A percentile compares a stretch with the other conserved stretches of the same genome.
These are phyloP conservation scores for Cydia strobilella DNA, from an alignment of 1,140 invertebrate species.

Conservation along the genomic window DNA sequence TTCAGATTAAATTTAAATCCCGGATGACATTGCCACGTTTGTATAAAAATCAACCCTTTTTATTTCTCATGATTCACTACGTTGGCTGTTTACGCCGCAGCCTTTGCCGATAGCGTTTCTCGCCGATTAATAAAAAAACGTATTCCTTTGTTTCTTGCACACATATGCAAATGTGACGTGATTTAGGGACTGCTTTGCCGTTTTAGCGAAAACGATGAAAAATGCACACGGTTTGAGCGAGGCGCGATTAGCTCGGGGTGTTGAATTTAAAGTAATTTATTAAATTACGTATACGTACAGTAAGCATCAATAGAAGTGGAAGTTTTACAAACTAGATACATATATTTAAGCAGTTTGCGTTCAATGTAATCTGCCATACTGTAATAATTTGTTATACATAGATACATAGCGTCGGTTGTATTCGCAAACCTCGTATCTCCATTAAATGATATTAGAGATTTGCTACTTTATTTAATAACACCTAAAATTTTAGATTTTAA, in stretches of 20 bases:
- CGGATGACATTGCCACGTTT: background rate
- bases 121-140: constrained; percentile 46
- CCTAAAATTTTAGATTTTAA: too few relatives aligned
- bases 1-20: constrained; percentile 15
- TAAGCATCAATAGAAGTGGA: too few relatives aligned
- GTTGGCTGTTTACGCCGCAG: constrained; percentile 56
- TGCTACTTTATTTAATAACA: too few relatives aligned
- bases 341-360: too few relatives aligned
- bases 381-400: too few relatives aligned
- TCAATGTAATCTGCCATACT: too few relatives aligned
- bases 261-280: constrained; percentile 8
- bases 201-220: constrained; percentile 66
- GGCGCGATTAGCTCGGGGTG: background rate
- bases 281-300: background rate
- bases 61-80: constrained; percentile 53
- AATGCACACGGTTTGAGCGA: constrained; percentile 45
- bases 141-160: constrained; percentile 72
- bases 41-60: background rate
- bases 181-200: constrained; percentile 67
- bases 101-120: constrained; percentile 63
- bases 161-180: constrained; percentile 73
- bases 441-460: too few relatives aligned
- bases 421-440: too few relatives aligned
- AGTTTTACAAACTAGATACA: too few relatives aligned
- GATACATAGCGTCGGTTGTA: too few relatives aligned